Percentiles rank a stretch among this genome's conserved stretches.
Evolutionary conservation across 2,888 invertebrate species (phyloP).

Genomic region (Andrena minutula): DNA sequence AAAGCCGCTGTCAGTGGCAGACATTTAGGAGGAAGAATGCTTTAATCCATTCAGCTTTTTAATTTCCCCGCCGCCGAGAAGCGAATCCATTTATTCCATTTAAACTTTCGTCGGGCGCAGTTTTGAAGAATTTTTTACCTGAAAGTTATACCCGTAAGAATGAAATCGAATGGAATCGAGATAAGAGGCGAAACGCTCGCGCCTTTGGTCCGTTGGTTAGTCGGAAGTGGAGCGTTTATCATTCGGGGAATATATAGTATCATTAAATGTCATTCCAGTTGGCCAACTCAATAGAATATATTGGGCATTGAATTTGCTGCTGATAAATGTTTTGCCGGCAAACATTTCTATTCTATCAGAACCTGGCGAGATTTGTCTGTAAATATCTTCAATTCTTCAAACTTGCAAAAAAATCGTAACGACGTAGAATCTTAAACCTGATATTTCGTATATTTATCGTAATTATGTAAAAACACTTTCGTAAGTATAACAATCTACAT

Average conservation of each 20-base stretch:
- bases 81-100: constrained; percentile 9
- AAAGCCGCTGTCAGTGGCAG: neutral
- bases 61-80: neutral
- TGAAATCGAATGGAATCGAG: constrained; percentile 63
- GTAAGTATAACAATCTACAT: too few species aligned
- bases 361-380: too few species aligned
- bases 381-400: too few species aligned
- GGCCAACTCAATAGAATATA: neutral
- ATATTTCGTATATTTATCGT: too few species aligned
- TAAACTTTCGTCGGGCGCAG: constrained; percentile 7
- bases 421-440: too few species aligned
- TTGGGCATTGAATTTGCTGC: neutral
- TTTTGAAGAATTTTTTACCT: constrained; percentile 7
- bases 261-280: neutral
- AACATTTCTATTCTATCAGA: too few species aligned
- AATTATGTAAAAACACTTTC: too few species aligned
- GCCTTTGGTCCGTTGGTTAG: neutral
- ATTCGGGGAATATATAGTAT: neutral
- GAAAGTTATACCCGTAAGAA: constrained; percentile 26
- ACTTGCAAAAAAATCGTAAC: too few species aligned
- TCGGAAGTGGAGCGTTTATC: constrained; percentile 6
- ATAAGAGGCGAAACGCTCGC: constrained; percentile 32
- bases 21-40: neutral
- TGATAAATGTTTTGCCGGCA: neutral
- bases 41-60: neutral